These are phyloP conservation scores for Podilymbus podiceps DNA, from an alignment of 2,113 vertebrate genomes.

Conservation along the genomic window DNA sequence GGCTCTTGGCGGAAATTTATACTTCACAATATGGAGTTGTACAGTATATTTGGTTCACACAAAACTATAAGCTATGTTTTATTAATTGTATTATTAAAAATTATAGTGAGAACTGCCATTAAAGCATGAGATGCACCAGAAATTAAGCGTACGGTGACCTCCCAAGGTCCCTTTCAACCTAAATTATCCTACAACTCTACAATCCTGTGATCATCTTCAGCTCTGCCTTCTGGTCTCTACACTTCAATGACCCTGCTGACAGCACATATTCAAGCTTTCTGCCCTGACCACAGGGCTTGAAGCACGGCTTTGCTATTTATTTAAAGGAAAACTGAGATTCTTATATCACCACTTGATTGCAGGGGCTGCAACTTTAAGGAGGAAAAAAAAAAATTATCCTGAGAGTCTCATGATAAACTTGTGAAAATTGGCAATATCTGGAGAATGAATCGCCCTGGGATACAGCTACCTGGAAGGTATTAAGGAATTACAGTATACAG, in stretches of 20 bases:
- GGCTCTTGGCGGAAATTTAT: accelerated
- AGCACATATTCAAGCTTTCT: neutral
- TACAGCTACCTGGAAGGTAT: neutral
- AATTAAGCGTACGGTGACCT: neutral
- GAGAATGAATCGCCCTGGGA: conserved; percentile 3
- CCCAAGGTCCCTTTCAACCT: neutral
- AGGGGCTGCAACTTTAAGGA: neutral
- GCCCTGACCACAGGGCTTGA: accelerated
- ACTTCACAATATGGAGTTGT: neutral
- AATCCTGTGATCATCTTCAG: neutral
- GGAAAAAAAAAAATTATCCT: neutral
- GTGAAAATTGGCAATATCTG: conserved; percentile 10
- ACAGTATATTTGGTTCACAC: neutral
- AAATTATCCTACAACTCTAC: neutral
- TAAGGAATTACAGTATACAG: neutral
- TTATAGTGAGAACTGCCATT: neutral
- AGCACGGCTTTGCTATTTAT: neutral
- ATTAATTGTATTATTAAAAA: neutral
- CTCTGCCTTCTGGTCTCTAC: neutral
- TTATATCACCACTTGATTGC: neutral
- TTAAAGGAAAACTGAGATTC: conserved; percentile 7
- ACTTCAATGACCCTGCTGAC: neutral
- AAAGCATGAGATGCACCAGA: neutral
- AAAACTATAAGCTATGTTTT: neutral
- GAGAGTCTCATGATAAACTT: conserved; percentile 15